A percentile compares a stretch with the other conserved stretches of the same genome.
Evolutionary conservation across 2,888 invertebrate species (phyloP).

Genomic region (Oligia fasciuncula): DNA sequence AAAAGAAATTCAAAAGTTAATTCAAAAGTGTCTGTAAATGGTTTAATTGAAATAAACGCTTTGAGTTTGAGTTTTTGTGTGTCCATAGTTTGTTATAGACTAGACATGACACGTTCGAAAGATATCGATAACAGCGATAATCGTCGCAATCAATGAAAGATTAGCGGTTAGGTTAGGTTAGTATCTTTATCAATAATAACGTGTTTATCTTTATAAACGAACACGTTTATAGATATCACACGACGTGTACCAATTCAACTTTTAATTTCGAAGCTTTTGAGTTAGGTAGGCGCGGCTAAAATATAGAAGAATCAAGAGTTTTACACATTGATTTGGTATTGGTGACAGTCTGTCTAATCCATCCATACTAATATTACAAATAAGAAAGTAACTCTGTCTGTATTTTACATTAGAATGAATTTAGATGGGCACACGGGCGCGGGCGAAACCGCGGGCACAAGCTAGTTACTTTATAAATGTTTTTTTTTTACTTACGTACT

Average conservation of each 20-base stretch:
- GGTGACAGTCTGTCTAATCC: too few species aligned
- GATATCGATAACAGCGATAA: slow-evolving; percentile 4
- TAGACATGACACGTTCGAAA: background rate
- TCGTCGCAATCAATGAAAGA: slow-evolving; percentile 11
- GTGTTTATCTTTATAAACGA: slow-evolving; percentile 19
- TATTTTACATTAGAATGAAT: too few species aligned
- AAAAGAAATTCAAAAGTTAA: too few species aligned
- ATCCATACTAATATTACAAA: too few species aligned
- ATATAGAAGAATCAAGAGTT: background rate
- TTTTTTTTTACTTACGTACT: too few species aligned
- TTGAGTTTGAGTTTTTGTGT: background rate
- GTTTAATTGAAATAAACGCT: too few species aligned
- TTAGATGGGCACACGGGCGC: too few species aligned
- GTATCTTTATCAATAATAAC: slow-evolving; percentile 21
- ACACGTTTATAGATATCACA: slow-evolving; percentile 1
- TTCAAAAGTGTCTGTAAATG: too few species aligned
- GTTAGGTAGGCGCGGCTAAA: background rate
- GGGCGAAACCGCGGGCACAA: too few species aligned
- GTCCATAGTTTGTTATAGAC: background rate
- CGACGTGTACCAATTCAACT: background rate
- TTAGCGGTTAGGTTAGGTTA: background rate
- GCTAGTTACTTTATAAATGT: too few species aligned
- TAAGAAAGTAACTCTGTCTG: too few species aligned
- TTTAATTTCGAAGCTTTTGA: background rate
- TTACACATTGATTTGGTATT: background rate